These are phyloP conservation scores for Alloplasta piceator DNA, from an alignment of 2,888 invertebrate genomes.

Conservation along the genomic window DNA sequence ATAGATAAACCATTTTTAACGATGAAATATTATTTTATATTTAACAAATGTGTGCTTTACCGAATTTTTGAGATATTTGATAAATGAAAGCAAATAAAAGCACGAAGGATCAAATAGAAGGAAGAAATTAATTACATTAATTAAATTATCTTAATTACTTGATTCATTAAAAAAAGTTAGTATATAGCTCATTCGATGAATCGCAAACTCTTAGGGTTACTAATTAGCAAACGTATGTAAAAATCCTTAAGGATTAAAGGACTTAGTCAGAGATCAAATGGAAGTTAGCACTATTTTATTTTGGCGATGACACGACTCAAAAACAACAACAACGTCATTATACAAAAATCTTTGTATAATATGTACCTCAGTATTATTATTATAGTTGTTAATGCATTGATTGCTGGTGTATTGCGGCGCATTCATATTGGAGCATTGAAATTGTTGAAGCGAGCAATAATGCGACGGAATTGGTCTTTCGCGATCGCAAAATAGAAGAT, in stretches of 20 bases:
- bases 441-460: conserved; percentile 76
- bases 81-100: too few relatives aligned
- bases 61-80: too few relatives aligned
- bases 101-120: too few relatives aligned
- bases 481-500: conserved; percentile 73
- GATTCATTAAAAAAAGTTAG: background rate
- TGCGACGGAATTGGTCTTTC: conserved; percentile 66
- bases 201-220: background rate
- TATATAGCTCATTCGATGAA: background rate
- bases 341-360: conserved; percentile 18
- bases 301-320: background rate
- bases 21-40: too few relatives aligned
- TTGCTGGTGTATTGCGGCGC: conserved; percentile 72
- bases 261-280: conserved; percentile 5
- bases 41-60: too few relatives aligned
- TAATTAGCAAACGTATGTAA: background rate
- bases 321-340: conserved; percentile 8
- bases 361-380: conserved; percentile 78
- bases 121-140: too few relatives aligned
- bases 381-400: conserved; percentile 74
- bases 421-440: conserved; percentile 67
- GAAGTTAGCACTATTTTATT: conserved; percentile 18
- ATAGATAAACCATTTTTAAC: too few relatives aligned
- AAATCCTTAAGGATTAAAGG: conserved; percentile 14
- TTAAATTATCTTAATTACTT: too few relatives aligned